Percentiles rank a stretch among this genome's conserved stretches.
Conservation (phyloP, 2,797 vertebrate genomes). For the Aeoliscus strigatus region DNA sequence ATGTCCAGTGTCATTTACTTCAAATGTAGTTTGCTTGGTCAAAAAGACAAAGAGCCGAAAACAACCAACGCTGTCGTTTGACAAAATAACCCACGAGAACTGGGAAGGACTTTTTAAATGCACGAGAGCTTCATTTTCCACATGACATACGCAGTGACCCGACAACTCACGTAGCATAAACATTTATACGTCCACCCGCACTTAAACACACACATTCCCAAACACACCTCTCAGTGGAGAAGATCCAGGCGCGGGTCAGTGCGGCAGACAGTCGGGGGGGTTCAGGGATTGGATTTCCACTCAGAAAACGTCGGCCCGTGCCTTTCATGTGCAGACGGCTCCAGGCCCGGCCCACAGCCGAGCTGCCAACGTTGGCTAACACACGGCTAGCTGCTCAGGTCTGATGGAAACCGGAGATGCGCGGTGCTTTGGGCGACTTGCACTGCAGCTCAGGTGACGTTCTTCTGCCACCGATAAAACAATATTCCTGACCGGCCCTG, state of each 20-base stretch:
- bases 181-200: constrained; percentile 29
- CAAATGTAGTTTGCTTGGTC: too few species aligned
- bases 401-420: constrained; percentile 61
- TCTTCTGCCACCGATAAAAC: constrained; percentile 56
- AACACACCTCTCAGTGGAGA: constrained; percentile 33
- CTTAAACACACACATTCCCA: constrained; percentile 21
- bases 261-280: constrained; percentile 49
- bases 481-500: constrained; percentile 63
- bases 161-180: constrained; percentile 37
- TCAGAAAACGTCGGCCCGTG: constrained; percentile 57
- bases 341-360: constrained; percentile 41
- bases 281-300: constrained; percentile 58
- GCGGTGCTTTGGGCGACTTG: constrained; percentile 54
- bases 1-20: too few species aligned
- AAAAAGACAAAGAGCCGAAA: constrained; percentile 12
- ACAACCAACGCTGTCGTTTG: constrained; percentile 20
- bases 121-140: constrained; percentile 19
- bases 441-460: constrained; percentile 63
- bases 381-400: constrained; percentile 46
- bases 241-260: constrained; percentile 42
- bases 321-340: constrained; percentile 49
- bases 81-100: constrained; percentile 22
- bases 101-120: constrained; percentile 5
- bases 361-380: constrained; percentile 45
- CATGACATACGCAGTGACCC: constrained; percentile 26